Percentiles rank a stretch among this genome's conserved stretches.
Conservation (phyloP, 2,113 vertebrate species). For the Cyanoramphus novaezelandiae region DNA sequence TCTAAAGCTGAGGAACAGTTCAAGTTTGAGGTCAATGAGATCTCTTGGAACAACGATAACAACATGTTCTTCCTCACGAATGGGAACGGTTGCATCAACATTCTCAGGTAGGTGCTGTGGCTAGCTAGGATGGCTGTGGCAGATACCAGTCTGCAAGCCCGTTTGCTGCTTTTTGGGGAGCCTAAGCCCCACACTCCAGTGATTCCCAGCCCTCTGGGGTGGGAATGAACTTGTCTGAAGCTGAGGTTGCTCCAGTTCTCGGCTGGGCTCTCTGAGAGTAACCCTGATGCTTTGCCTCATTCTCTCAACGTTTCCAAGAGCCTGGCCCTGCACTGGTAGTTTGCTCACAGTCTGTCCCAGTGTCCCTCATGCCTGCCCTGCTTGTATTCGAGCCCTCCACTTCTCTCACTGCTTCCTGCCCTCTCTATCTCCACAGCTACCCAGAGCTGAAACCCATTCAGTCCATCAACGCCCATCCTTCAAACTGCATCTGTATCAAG, state of each 20-base stretch:
- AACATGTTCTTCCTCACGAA: conserved; percentile 99
- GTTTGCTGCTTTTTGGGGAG: background rate
- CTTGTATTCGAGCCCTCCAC: rapidly evolving
- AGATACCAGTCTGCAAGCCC: background rate
- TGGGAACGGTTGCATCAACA: conserved; percentile 96
- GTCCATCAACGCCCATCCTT: conserved; percentile 98
- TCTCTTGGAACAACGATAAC: conserved; percentile 98
- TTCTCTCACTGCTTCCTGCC: background rate
- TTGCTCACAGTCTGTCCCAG: background rate
- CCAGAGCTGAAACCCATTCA: conserved; percentile 97
- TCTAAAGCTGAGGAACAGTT: conserved; percentile 96
- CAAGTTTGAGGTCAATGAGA: conserved; percentile 99
- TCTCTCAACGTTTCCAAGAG: background rate
- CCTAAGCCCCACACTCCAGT: rapidly evolving
- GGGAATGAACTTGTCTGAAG: background rate
- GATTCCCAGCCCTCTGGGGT: background rate
- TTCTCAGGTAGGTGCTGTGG: conserved; percentile 82
- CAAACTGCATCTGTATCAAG: conserved; percentile 99
- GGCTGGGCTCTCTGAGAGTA: rapidly evolving
- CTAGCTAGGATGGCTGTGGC: background rate
- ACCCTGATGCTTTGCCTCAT: background rate
- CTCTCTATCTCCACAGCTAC: conserved; percentile 78
- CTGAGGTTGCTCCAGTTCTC: background rate
- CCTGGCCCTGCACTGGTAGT: rapidly evolving
- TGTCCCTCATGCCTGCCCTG: background rate